Evolutionary conservation across 2,113 vertebrate species (phyloP).

Genomic region (Sterrhoptilus dennistouni): DNA sequence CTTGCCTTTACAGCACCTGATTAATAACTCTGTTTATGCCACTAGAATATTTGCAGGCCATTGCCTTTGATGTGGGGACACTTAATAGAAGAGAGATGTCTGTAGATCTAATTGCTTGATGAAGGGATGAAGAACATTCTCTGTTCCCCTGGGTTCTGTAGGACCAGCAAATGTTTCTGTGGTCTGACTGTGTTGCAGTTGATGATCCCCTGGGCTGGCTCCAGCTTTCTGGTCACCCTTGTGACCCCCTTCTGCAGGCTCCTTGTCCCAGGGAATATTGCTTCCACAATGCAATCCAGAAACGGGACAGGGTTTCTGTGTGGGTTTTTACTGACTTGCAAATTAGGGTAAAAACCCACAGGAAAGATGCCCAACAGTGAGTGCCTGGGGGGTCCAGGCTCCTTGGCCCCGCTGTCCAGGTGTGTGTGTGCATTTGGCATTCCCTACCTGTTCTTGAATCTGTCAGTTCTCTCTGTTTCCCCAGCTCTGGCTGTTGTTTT

Average conservation of each 20-base stretch:
- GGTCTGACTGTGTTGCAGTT: neutral
- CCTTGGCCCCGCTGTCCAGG: neutral
- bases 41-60: conserved; percentile 52
- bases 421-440: neutral
- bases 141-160: neutral
- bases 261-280: neutral
- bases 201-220: neutral
- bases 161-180: neutral
- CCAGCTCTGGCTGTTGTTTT: neutral
- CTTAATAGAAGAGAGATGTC: conserved; percentile 1
- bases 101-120: conserved; percentile 32
- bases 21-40: conserved; percentile 52
- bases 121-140: neutral
- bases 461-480: neutral
- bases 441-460: neutral
- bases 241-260: neutral
- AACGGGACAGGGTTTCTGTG: neutral
- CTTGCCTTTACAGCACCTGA: conserved; percentile 34
- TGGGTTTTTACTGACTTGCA: neutral
- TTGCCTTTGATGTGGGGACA: neutral
- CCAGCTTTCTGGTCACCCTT: neutral
- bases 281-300: neutral
- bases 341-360: neutral
- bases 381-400: neutral
- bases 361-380: neutral